phyloP scores from a whole-genome alignment of 92 coral and sea anemone genomes.

The Zoanthus solanderi region DNA sequence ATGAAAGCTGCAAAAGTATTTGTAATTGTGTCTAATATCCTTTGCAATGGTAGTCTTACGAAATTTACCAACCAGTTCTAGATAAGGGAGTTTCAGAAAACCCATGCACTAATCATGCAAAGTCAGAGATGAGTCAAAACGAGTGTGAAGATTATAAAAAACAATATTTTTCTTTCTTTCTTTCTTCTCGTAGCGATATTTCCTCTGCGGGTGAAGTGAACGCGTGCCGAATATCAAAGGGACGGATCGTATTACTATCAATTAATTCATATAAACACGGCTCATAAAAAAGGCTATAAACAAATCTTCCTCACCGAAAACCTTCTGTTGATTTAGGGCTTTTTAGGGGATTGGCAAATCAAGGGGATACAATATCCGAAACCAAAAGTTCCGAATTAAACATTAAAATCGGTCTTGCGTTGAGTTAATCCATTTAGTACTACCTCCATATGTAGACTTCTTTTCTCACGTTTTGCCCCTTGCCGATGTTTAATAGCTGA shows the following conservation, averaged over 20 bases:
- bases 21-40: no score
- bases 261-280: slow-evolving; percentile 81
- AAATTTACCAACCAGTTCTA: no score
- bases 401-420: slow-evolving; percentile 40
- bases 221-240: slow-evolving; percentile 76
- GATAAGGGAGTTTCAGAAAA: neutral
- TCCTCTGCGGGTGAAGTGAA: slow-evolving; percentile 69
- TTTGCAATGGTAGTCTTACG: neutral
- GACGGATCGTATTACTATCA: slow-evolving; percentile 67
- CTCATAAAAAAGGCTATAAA: slow-evolving; percentile 71
- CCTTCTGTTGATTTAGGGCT: slow-evolving; percentile 69
- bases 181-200: slow-evolving; percentile 60
- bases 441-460: slow-evolving; percentile 57
- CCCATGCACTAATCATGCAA: neutral
- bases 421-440: slow-evolving; percentile 63
- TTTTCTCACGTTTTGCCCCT: slow-evolving; percentile 56
- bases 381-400: slow-evolving; percentile 44
- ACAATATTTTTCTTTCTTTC: slow-evolving; percentile 40
- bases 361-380: slow-evolving; percentile 34
- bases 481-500: slow-evolving; percentile 74
- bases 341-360: slow-evolving; percentile 54
- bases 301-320: slow-evolving; percentile 58
- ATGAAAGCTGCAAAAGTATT: no score
- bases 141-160: slow-evolving; percentile 28
- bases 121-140: neutral